Percentiles rank a stretch among this genome's conserved stretches.
Conservation (phyloP, 2,797 vertebrate genomes). For the Pangasius djambal region DNA sequence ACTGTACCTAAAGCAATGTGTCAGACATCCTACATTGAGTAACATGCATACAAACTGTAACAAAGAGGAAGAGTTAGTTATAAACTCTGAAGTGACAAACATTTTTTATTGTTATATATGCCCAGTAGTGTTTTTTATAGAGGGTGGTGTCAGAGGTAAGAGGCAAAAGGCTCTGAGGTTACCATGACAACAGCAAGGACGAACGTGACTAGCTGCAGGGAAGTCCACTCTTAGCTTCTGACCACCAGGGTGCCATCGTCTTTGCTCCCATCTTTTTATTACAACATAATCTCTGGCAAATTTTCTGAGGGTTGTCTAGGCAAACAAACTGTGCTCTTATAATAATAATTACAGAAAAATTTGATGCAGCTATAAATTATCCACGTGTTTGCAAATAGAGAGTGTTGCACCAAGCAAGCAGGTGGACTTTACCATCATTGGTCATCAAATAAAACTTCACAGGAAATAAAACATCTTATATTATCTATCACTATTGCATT, state of each 20-base stretch:
- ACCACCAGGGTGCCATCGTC: conserved; percentile 31
- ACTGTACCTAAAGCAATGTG: background rate
- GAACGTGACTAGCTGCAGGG: conserved; percentile 24
- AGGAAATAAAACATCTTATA: too few relatives aligned
- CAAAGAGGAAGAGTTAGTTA: background rate
- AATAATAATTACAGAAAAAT: background rate
- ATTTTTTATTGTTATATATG: conserved; percentile 18
- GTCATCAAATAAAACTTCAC: background rate
- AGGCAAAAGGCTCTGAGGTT: conserved; percentile 34
- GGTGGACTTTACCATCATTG: background rate
- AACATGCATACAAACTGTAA: background rate
- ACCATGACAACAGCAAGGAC: conserved; percentile 40
- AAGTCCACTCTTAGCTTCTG: conserved; percentile 25
- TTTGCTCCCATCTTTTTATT: background rate
- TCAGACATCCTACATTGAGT: conserved; percentile 10
- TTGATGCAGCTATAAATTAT: background rate
- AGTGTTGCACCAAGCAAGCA: background rate
- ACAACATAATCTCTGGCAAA: background rate
- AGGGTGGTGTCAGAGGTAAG: conserved; percentile 13
- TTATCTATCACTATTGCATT: background rate
- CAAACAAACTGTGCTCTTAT: background rate
- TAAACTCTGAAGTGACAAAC: background rate
- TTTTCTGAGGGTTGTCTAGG: background rate
- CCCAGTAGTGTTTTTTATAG: background rate
- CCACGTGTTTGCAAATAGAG: background rate